These are phyloP conservation scores for Spodoptera exigua DNA, from an alignment of 2,888 invertebrate genomes.

Conservation along the genomic window DNA sequence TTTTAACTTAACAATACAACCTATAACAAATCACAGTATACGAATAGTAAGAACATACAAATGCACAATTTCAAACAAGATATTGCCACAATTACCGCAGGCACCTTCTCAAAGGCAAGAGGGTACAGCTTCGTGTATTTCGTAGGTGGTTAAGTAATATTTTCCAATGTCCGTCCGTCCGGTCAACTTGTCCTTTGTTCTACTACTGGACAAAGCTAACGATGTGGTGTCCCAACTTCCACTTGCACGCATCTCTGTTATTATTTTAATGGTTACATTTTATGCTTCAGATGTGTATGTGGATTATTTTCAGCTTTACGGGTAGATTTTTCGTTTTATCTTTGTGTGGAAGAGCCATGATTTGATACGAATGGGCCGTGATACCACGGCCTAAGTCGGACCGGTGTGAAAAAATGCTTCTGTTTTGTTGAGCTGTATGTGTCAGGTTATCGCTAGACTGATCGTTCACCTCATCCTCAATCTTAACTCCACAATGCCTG, in stretches of 20 bases:
- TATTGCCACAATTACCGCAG: slow-evolving; percentile 33
- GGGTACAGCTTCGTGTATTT: slow-evolving; percentile 29
- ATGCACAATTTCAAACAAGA: slow-evolving; percentile 40
- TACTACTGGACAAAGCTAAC: slow-evolving; percentile 70
- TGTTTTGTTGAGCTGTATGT: no score
- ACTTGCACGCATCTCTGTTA: slow-evolving; percentile 74
- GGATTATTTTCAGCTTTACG: not conserved
- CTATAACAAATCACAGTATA: no score
- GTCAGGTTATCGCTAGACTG: no score
- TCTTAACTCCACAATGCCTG: no score
- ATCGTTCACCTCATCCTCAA: no score
- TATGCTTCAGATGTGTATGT: slow-evolving; percentile 3
- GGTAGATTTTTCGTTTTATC: no score
- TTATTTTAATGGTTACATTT: slow-evolving; percentile 76
- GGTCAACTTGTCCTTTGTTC: slow-evolving; percentile 63
- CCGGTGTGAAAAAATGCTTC: no score
- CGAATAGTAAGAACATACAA: slow-evolving; percentile 12
- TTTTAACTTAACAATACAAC: no score
- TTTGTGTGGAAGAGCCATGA: no score
- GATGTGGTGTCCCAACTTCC: slow-evolving; percentile 72
- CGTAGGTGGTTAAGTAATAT: slow-evolving; percentile 34
- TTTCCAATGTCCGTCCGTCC: slow-evolving; percentile 22
- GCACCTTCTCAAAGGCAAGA: slow-evolving; percentile 18
- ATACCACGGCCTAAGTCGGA: no score
- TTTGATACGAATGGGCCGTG: no score